A percentile compares a stretch with the other conserved stretches of the same genome.
Evolutionary conservation across 1,140 invertebrate genomes (phyloP).

Genomic region (Carposina sasakii): DNA sequence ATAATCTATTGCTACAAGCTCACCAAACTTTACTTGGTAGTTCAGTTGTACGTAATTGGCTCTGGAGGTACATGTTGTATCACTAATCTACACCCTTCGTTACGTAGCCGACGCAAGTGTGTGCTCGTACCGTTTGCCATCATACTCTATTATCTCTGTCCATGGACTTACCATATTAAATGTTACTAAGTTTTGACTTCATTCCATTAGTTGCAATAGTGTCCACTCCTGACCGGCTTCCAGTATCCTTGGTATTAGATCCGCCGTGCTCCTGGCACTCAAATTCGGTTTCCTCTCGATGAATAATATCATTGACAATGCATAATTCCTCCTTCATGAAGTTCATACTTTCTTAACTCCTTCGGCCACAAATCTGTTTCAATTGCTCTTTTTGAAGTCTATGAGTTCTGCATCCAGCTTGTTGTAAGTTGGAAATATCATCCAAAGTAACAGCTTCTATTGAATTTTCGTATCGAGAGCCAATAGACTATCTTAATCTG

Average conservation of each 20-base stretch:
- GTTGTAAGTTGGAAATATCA: not conserved
- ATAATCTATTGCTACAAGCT: slow-evolving; percentile 24
- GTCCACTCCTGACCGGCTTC: slow-evolving; percentile 40
- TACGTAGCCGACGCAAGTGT: too few relatives aligned
- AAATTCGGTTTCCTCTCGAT: slow-evolving; percentile 20
- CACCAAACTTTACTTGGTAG: slow-evolving; percentile 22
- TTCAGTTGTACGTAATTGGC: slow-evolving; percentile 17
- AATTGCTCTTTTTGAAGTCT: not conserved
- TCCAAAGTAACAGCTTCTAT: not conserved
- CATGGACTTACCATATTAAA: slow-evolving; percentile 55
- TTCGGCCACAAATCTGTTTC: not conserved
- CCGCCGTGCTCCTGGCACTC: slow-evolving; percentile 24
- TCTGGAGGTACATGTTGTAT: slow-evolving; percentile 11
- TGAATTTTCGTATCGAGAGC: not conserved
- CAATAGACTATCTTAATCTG: not conserved
- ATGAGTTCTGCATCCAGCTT: not conserved
- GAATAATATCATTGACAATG: slow-evolving; percentile 3
- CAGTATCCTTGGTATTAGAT: slow-evolving; percentile 20
- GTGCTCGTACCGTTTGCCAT: slow-evolving; percentile 32
- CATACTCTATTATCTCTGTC: slow-evolving; percentile 36
- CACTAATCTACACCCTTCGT: slow-evolving; percentile 20
- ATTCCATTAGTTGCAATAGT: slow-evolving; percentile 37
- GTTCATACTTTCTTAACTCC: slow-evolving; percentile 1
- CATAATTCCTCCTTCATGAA: slow-evolving; percentile 7
- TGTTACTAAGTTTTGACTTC: slow-evolving; percentile 35